Evolutionary conservation across 2,888 invertebrate genomes (phyloP), one percentile per base, ranked within the genome.

Genomic region (Tribolium freemani): DNA sequence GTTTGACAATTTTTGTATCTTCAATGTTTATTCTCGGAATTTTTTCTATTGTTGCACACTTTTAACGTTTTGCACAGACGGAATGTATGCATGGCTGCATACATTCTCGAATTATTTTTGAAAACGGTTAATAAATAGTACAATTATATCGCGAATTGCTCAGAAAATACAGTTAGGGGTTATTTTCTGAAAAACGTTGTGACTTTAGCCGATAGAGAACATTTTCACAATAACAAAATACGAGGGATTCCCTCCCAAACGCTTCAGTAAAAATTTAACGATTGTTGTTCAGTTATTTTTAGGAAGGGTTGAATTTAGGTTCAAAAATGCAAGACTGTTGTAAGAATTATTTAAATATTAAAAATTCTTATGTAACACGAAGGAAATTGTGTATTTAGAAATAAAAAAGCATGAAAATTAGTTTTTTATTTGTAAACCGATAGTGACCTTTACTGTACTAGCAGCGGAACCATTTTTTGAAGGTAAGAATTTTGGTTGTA

Each of bases 321-420:
- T 54, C 21, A 61, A 60, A 74, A 69, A 77, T 74, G 75, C 73
- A 77, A 79, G 78, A 78, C 78, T 79, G 77, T 76, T 73, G 76
- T 76, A 72, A 76, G 72, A 57, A 48, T 71, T 75, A 63, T 69
- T 64, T 67, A 71, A 56, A 16, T 60, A 69, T 38, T 67, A 57
- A 31, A 71, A 69, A 69, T 72, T 75, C 70, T 61, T 76, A 74
- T 72, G 74, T 75, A 74, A 71, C 50, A 69, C 56, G 68, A 60
- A 58, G 72, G 68, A 70, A 74, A 74, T 72, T 76, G 74, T 79
- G 79, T 79, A 77, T 78, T 78, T 79, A 79, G 77, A 78, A 79
- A 78, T 78, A 78, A 78, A 78, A 73, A 75, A 67, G 54, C 54
- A 66, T 54, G 13, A 66, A 66, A 66, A 63, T 56, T 48, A 11